Conservation (phyloP, 2,888 invertebrate species). For the Oscheius sp. region DNA sequence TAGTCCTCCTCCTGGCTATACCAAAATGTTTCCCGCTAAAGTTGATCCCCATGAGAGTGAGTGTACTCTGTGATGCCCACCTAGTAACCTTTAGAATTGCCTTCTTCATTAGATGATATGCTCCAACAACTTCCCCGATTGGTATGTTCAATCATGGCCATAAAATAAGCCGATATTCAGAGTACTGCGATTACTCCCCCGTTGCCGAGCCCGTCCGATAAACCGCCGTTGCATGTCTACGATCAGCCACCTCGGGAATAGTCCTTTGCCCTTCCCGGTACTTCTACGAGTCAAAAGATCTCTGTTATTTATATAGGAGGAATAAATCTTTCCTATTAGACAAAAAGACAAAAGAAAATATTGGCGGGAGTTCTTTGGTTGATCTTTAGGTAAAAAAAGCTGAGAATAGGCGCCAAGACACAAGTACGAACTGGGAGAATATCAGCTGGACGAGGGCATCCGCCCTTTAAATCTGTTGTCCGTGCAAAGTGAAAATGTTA, state of each 20-base stretch:
- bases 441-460: no score
- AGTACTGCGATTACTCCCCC: background rate
- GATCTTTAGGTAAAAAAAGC: no score
- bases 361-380: no score
- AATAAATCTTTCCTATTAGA: no score
- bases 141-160: background rate
- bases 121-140: background rate
- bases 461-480: no score
- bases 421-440: no score
- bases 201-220: background rate
- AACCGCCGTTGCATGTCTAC: constrained; percentile 19
- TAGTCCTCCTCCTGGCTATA: constrained; percentile 23
- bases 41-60: background rate
- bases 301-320: constrained; percentile 4
- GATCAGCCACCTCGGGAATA: constrained; percentile 12
- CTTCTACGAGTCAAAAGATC: no score
- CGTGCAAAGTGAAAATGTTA: no score
- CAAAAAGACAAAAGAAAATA: no score
- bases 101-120: no score
- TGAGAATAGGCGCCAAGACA: no score
- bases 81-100: background rate
- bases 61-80: background rate
- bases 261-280: background rate
- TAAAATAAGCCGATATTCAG: background rate
- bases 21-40: constrained; percentile 21